phyloP scores from a whole-genome alignment of 2,888 invertebrate genomes.

The Hypsopygia costalis region DNA sequence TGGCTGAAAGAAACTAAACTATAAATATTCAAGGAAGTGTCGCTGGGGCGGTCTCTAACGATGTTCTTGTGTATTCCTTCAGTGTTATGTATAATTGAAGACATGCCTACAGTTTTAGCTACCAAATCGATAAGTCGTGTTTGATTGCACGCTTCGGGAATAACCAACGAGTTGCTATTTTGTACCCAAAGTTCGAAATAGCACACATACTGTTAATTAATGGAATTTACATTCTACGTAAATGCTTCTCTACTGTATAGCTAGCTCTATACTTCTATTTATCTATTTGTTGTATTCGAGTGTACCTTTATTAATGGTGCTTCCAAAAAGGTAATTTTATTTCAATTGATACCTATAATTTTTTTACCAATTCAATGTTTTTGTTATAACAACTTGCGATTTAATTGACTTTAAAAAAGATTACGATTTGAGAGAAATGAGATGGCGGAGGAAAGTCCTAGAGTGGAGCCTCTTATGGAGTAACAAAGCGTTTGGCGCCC shows the following conservation, averaged over 20 bases:
- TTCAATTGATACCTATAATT: no score
- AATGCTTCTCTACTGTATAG: constrained; percentile 1
- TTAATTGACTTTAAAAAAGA: no score
- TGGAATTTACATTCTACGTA: constrained; percentile 37
- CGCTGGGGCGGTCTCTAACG: background rate
- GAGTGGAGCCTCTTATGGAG: no score
- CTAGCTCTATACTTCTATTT: no score
- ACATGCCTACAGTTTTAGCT: constrained; percentile 52
- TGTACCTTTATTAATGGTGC: no score
- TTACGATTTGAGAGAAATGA: no score
- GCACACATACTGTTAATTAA: constrained; percentile 41
- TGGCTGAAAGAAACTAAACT: background rate
- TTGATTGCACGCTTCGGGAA: constrained; percentile 45
- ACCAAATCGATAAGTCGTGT: constrained; percentile 58
- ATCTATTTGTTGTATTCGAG: no score
- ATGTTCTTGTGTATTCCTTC: constrained; percentile 29
- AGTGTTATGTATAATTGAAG: constrained; percentile 47
- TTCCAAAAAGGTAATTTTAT: no score
- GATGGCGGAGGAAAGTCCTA: no score
- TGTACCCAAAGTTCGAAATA: constrained; percentile 21
- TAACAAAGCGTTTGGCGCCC: no score
- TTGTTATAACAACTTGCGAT: no score
- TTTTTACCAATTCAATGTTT: no score
- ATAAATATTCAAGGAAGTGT: constrained; percentile 20
- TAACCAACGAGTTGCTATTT: constrained; percentile 35